Conservation (phyloP, 2,888 invertebrate species). For the Mongoloraphidia duomilia region DNA sequence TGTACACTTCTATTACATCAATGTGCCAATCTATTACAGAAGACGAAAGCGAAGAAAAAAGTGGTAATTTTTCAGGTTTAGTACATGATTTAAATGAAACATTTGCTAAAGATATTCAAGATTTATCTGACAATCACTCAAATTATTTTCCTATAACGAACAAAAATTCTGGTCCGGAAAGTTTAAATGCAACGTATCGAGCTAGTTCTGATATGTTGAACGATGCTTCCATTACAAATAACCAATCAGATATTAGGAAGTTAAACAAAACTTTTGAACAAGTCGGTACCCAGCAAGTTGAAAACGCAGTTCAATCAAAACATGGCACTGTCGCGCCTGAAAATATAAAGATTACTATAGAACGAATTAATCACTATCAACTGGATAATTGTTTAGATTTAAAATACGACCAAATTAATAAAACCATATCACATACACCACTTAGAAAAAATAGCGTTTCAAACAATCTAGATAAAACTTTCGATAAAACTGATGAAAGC, state of each 20-base stretch:
- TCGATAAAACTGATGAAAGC: too few species aligned
- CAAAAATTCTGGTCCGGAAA: neutral
- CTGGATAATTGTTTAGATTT: too few species aligned
- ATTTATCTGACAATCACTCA: neutral
- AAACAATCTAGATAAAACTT: too few species aligned
- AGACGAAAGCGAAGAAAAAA: neutral
- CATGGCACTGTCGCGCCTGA: neutral
- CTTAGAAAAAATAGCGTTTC: too few species aligned
- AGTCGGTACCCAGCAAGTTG: too few species aligned
- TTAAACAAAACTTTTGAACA: neutral
- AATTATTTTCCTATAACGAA: neutral
- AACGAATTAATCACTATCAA: neutral
- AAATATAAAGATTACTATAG: neutral
- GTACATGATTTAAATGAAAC: neutral
- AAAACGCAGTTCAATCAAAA: neutral
- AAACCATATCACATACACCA: too few species aligned
- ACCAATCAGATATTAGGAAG: neutral
- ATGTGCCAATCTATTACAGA: neutral
- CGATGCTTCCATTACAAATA: neutral
- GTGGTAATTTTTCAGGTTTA: neutral
- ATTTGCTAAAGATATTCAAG: neutral
- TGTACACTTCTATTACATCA: conserved; percentile 4
- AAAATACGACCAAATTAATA: too few species aligned
- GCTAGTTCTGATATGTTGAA: neutral
- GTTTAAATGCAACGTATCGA: neutral